A percentile compares a stretch with the other conserved stretches of the same genome.
phyloP scores from a whole-genome alignment of 2,113 vertebrate species.

The Sylvilagus bachmani region DNA sequence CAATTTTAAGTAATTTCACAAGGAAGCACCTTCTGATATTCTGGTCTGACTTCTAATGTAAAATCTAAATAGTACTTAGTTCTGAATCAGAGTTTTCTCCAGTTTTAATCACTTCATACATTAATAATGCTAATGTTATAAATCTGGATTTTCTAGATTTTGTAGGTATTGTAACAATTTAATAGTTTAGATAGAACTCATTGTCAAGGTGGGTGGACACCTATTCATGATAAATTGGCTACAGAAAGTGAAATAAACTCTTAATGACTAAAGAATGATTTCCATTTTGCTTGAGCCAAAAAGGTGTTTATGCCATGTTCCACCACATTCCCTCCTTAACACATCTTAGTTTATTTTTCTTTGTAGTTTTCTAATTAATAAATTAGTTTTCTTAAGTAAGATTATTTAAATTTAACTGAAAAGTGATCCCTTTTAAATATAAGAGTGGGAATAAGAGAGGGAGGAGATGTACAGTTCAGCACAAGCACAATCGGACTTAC shows the following conservation, averaged over 20 bases:
- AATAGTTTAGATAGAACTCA: slow-evolving; percentile 84
- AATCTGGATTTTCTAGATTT: slow-evolving; percentile 68
- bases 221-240: slow-evolving; percentile 77
- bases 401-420: slow-evolving; percentile 92
- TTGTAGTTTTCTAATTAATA: slow-evolving; percentile 86
- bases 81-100: slow-evolving; percentile 81
- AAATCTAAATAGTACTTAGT: slow-evolving; percentile 61
- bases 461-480: too few relatives aligned
- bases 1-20: not conserved
- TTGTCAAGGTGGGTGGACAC: slow-evolving; percentile 78
- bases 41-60: slow-evolving; percentile 77
- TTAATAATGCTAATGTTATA: slow-evolving; percentile 71
- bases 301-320: slow-evolving; percentile 65
- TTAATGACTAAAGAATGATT: slow-evolving; percentile 66
- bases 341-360: slow-evolving; percentile 83
- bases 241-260: slow-evolving; percentile 76
- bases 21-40: slow-evolving; percentile 76
- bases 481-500: too few relatives aligned
- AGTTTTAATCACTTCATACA: slow-evolving; percentile 85
- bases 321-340: slow-evolving; percentile 76
- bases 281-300: slow-evolving; percentile 77
- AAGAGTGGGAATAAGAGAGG: too few relatives aligned
- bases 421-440: too few relatives aligned
- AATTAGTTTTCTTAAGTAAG: slow-evolving; percentile 97
- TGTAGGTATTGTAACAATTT: slow-evolving; percentile 65